Evolutionary conservation across 1,140 invertebrate genomes (phyloP).

Genomic region (Listronotus oregonensis): DNA sequence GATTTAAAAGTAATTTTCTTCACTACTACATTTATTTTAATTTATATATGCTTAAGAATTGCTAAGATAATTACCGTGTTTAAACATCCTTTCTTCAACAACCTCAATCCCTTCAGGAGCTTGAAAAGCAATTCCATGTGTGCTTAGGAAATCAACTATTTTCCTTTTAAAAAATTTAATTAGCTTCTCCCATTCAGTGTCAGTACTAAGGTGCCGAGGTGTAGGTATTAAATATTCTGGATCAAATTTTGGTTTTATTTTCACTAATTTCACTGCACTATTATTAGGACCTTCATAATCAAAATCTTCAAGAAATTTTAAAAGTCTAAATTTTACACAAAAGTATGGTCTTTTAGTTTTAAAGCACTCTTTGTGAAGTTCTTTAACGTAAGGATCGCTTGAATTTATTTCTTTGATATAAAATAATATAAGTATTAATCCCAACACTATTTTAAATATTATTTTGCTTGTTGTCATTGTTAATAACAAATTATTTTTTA

Average conservation of each 20-base stretch:
- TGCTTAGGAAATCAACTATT: slow-evolving; percentile 35
- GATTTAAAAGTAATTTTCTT: too few species aligned
- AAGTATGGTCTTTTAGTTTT: slow-evolving; percentile 33
- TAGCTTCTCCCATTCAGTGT: slow-evolving; percentile 41
- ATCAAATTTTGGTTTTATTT: slow-evolving; percentile 32
- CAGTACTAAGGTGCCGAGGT: slow-evolving; percentile 23
- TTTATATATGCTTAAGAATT: too few species aligned
- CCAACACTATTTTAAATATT: too few species aligned
- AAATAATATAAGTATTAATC: slow-evolving; percentile 5
- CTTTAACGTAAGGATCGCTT: slow-evolving; percentile 42
- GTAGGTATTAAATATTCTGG: slow-evolving; percentile 15
- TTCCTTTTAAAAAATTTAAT: slow-evolving; percentile 44
- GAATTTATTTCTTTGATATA: background rate
- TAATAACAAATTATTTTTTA: too few species aligned
- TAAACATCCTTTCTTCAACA: slow-evolving; percentile 27
- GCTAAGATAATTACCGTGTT: slow-evolving; percentile 12
- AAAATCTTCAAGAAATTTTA: slow-evolving; percentile 42
- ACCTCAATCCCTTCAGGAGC: slow-evolving; percentile 39
- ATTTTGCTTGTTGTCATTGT: too few species aligned
- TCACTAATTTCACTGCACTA: slow-evolving; percentile 41
- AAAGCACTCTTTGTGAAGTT: slow-evolving; percentile 37
- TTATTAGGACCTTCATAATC: slow-evolving; percentile 37
- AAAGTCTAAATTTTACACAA: slow-evolving; percentile 43
- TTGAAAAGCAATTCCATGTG: slow-evolving; percentile 43
- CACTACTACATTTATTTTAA: too few species aligned